Evolutionary conservation across 2,888 invertebrate species (phyloP).

Genomic region (Amblyteles armatorius): DNA sequence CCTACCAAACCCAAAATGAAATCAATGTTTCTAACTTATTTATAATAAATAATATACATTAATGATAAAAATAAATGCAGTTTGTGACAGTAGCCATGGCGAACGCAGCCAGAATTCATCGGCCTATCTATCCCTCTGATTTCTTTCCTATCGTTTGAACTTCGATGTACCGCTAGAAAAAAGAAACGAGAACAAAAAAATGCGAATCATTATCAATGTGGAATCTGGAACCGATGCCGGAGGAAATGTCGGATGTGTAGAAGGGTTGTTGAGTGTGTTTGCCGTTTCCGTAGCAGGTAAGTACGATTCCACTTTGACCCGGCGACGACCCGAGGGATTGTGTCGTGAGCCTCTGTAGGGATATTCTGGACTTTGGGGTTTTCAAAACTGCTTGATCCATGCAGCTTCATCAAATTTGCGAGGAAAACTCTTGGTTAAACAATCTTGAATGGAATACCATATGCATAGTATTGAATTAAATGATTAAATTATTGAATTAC

Average conservation of each 20-base stretch:
- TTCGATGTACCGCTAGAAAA: not conserved
- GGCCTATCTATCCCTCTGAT: slow-evolving; percentile 40
- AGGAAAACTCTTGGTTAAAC: not conserved
- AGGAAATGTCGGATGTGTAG: not conserved
- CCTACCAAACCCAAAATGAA: slow-evolving; percentile 81
- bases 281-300: slow-evolving; percentile 24
- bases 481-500: too few species aligned
- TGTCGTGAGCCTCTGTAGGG: not conserved
- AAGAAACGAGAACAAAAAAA: not conserved
- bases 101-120: slow-evolving; percentile 39
- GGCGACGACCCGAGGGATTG: not conserved
- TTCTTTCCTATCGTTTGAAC: slow-evolving; percentile 20
- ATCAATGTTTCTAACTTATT: slow-evolving; percentile 85
- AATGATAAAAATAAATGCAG: slow-evolving; percentile 83
- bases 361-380: not conserved
- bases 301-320: slow-evolving; percentile 31
- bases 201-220: not conserved
- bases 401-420: not conserved
- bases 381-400: not conserved
- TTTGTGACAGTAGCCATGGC: slow-evolving; percentile 77
- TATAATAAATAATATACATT: slow-evolving; percentile 84
- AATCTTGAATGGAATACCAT: too few species aligned
- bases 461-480: too few species aligned
- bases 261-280: not conserved
- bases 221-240: not conserved